Percentiles rank a stretch among this genome's conserved stretches.
These are phyloP conservation scores for Montipora foliosa DNA, from an alignment of 64 coral and sea anemone genomes.

Conservation along the genomic window DNA sequence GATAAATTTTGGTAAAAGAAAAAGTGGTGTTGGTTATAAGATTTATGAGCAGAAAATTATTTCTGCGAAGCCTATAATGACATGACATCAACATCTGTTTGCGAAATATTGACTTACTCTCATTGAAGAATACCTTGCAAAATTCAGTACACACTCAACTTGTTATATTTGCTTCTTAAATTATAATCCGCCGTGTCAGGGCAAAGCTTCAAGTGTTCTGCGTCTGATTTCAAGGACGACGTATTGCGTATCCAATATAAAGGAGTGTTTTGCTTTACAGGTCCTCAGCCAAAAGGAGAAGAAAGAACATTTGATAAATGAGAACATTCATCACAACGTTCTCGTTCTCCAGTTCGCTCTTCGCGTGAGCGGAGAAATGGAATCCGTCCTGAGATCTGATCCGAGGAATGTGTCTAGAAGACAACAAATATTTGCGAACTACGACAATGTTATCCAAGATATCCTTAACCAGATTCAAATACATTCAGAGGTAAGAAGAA, in stretches of 20 bases:
- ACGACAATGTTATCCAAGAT: conserved; percentile 7
- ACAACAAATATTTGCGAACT: background rate
- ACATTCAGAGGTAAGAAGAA: background rate
- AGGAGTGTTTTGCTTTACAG: background rate
- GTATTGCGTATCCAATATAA: background rate
- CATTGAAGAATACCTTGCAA: too few species aligned
- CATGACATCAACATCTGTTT: too few species aligned
- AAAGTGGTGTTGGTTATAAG: too few species aligned
- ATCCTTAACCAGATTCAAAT: background rate
- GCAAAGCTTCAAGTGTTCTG: too few species aligned
- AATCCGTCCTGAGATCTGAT: background rate
- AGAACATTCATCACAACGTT: background rate
- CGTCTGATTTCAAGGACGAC: too few species aligned
- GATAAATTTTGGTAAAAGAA: too few species aligned
- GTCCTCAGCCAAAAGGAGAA: conserved; percentile 4
- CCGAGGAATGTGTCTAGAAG: background rate
- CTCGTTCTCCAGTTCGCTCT: background rate
- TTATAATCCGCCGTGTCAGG: too few species aligned
- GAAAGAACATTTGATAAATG: background rate
- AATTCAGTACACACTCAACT: too few species aligned
- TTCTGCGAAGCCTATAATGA: background rate
- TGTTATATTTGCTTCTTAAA: too few species aligned
- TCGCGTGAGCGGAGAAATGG: background rate
- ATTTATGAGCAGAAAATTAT: too few species aligned
- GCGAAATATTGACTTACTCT: too few species aligned